These are phyloP conservation scores for Steinernema scapterisci DNA, from an alignment of 2,888 invertebrate genomes.

Conservation along the genomic window DNA sequence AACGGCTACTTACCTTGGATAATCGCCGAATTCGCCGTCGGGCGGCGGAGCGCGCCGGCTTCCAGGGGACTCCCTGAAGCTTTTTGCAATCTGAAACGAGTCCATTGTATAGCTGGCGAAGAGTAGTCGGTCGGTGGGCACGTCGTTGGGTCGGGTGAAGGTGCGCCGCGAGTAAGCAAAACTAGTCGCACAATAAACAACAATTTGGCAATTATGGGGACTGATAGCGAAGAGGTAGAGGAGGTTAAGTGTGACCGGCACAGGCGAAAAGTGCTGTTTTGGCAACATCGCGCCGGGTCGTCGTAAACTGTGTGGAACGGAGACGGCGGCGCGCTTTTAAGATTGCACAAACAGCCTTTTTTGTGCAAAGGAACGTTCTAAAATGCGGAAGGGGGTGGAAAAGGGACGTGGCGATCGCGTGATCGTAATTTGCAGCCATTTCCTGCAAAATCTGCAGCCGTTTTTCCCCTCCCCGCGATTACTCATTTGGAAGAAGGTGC, in stretches of 20 bases:
- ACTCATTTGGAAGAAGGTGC: too few species aligned
- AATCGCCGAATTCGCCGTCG: background rate
- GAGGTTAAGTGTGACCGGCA: slow-evolving; percentile 17
- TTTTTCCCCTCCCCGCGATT: too few species aligned
- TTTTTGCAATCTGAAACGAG: background rate
- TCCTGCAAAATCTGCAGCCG: too few species aligned
- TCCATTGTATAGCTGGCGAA: slow-evolving; percentile 5
- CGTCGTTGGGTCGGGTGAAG: too few species aligned
- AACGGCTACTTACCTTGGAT: background rate
- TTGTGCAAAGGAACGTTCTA: background rate
- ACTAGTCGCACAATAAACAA: slow-evolving; percentile 28
- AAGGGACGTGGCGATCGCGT: too few species aligned
- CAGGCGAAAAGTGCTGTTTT: background rate
- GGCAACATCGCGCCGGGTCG: background rate
- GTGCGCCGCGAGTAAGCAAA: background rate
- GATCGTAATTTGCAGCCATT: too few species aligned
- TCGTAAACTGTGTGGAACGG: background rate
- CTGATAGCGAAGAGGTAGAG: too few species aligned
- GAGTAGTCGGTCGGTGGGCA: too few species aligned
- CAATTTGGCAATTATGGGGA: too few species aligned
- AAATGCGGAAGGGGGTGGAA: too few species aligned
- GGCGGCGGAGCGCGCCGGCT: slow-evolving; percentile 28
- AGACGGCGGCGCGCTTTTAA: too few species aligned
- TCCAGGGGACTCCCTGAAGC: slow-evolving; percentile 25
- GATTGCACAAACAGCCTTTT: background rate